Conservation (phyloP, 2,113 vertebrate species). For the Chlamydotis undulata region DNA sequence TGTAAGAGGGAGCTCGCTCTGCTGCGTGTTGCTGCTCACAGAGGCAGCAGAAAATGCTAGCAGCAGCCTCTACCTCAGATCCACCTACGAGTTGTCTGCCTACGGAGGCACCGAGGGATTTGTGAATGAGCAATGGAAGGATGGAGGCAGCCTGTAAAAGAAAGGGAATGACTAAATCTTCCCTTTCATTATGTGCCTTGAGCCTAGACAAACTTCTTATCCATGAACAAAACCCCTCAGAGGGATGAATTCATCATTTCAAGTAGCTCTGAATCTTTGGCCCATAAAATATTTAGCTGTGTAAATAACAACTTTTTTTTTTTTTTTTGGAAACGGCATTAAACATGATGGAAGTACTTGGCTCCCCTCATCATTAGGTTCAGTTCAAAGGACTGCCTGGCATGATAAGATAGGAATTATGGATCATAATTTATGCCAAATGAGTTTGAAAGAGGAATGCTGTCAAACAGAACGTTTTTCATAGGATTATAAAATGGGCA, state of each 20-base stretch:
- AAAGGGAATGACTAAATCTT: constrained; percentile 2
- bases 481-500: background rate
- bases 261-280: background rate
- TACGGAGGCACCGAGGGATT: background rate
- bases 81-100: background rate
- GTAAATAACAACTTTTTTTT: background rate
- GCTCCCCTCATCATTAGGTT: background rate
- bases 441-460: background rate
- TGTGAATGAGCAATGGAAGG: constrained; percentile 36
- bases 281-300: background rate
- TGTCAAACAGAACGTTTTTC: background rate
- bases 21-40: background rate
- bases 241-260: background rate
- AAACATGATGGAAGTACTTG: background rate
- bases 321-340: background rate
- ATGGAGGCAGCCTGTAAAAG: background rate
- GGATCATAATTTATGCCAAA: background rate
- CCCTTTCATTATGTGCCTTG: background rate
- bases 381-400: background rate
- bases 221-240: background rate
- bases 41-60: background rate
- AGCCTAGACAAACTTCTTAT: background rate
- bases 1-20: background rate
- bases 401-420: background rate
- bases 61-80: background rate